Conservation (phyloP, 2,888 invertebrate genomes). For the Dimorphilus gyrociliatus region DNA sequence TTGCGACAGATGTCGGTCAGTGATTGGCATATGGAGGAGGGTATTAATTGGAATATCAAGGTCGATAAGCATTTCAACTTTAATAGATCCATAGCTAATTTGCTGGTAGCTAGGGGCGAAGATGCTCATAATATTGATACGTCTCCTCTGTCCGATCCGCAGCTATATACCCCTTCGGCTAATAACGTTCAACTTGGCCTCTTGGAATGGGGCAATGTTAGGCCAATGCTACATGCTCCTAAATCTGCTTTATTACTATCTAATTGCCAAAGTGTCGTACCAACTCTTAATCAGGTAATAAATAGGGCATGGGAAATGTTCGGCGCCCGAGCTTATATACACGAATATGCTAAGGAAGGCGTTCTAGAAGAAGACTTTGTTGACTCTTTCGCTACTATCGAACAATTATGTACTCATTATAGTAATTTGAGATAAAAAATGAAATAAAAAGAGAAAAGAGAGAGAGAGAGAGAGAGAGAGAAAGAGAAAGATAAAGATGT, state of each 20-base stretch:
- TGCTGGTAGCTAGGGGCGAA: conserved; percentile 24
- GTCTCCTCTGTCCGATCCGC: conserved; percentile 17
- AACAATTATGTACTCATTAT: no score
- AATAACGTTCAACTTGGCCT: no score
- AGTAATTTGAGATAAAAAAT: no score
- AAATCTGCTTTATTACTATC: conserved; percentile 30
- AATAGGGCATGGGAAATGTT: conserved; percentile 38
- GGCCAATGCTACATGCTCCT: conserved; percentile 28
- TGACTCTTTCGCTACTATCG: conserved; percentile 31
- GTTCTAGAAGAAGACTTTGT: conserved; percentile 34
- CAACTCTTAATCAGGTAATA: conserved; percentile 23
- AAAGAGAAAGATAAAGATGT: no score
- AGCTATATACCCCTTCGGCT: conserved; percentile 23
- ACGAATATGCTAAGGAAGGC: conserved; percentile 36
- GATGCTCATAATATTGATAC: conserved; percentile 16
- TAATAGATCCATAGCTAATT: conserved; percentile 24
- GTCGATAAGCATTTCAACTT: conserved; percentile 10
- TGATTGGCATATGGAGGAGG: conserved; percentile 33
- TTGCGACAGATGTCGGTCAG: conserved; percentile 36
- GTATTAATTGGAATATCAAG: conserved; percentile 30
- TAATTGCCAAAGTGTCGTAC: conserved; percentile 28
- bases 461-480: no score
- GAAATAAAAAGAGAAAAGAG: no score
- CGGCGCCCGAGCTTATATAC: conserved; percentile 34
- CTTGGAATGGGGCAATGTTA: conserved; percentile 17